phyloP scores from a whole-genome alignment of 2,797 vertebrate species.

The Parauchenoglanis punctatus region DNA sequence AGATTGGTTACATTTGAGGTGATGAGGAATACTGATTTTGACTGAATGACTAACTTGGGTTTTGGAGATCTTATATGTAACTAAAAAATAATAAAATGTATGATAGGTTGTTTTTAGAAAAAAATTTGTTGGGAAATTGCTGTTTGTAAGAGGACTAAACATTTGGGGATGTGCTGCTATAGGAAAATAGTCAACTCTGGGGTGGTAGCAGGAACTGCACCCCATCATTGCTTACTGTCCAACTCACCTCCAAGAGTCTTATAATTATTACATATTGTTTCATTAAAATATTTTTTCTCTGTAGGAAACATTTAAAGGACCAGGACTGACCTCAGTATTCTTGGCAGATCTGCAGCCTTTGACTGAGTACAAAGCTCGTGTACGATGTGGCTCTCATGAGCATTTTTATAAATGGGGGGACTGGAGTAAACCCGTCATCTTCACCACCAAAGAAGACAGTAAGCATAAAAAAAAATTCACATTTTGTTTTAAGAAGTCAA shows the following conservation, averaged over 20 bases:
- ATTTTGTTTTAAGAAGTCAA: neutral
- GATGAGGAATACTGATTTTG: neutral
- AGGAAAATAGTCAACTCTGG: neutral
- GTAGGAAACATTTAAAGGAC: slow-evolving; percentile 48
- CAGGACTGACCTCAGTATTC: slow-evolving; percentile 40
- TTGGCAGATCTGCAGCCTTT: slow-evolving; percentile 64
- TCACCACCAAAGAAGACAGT: slow-evolving; percentile 68
- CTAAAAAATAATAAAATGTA: neutral
- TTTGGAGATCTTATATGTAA: neutral
- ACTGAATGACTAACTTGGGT: neutral
- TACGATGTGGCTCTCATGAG: slow-evolving; percentile 62
- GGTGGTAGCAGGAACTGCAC: neutral
- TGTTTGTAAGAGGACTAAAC: neutral
- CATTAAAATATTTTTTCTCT: neutral
- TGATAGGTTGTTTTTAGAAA: neutral
- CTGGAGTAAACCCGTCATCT: slow-evolving; percentile 59
- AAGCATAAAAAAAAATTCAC: slow-evolving; percentile 44
- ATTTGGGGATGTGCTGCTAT: neutral
- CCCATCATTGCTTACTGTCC: neutral
- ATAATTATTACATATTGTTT: neutral
- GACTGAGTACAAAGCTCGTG: slow-evolving; percentile 35
- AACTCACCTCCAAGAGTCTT: neutral
- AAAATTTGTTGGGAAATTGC: neutral
- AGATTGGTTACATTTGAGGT: neutral
- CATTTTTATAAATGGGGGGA: slow-evolving; percentile 72